Conservation (phyloP, 1,140 invertebrate species). For the Anagrus nilaparvatae region DNA sequence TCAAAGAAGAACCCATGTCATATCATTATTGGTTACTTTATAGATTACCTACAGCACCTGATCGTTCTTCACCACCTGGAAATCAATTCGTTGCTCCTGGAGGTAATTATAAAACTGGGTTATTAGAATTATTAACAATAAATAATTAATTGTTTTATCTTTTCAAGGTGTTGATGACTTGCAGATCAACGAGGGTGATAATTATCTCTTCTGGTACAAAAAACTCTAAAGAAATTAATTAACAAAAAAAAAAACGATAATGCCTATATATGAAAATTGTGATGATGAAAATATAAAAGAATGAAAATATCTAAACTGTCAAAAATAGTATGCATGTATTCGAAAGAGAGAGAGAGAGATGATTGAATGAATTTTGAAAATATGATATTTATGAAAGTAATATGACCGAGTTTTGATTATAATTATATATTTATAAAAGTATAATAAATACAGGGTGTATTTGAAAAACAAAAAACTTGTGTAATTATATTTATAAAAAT, state of each 20-base stretch:
- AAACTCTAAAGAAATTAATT: conserved; percentile 57
- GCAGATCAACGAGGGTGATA: conserved; percentile 69
- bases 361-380: too few relatives aligned
- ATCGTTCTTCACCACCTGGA: conserved; percentile 64
- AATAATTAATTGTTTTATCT: conserved; percentile 33
- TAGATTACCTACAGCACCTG: conserved; percentile 61
- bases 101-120: conserved; percentile 51
- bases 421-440: too few relatives aligned
- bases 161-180: conserved; percentile 71
- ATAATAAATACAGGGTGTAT: too few relatives aligned
- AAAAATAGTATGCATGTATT: neutral
- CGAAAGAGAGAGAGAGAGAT: neutral
- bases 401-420: too few relatives aligned
- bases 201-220: conserved; percentile 85
- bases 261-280: conserved; percentile 9
- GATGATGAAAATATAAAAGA: conserved; percentile 10
- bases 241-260: conserved; percentile 11
- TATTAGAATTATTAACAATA: conserved; percentile 2
- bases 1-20: conserved; percentile 75
- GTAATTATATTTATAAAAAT: too few relatives aligned
- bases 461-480: too few relatives aligned
- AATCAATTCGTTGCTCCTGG: conserved; percentile 76
- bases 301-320: neutral
- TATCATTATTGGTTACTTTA: conserved; percentile 84
- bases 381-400: too few relatives aligned